A percentile compares a stretch with the other conserved stretches of the same genome.
Evolutionary conservation across 2,797 vertebrate genomes (phyloP).

Genomic region (Alosa sapidissima): DNA sequence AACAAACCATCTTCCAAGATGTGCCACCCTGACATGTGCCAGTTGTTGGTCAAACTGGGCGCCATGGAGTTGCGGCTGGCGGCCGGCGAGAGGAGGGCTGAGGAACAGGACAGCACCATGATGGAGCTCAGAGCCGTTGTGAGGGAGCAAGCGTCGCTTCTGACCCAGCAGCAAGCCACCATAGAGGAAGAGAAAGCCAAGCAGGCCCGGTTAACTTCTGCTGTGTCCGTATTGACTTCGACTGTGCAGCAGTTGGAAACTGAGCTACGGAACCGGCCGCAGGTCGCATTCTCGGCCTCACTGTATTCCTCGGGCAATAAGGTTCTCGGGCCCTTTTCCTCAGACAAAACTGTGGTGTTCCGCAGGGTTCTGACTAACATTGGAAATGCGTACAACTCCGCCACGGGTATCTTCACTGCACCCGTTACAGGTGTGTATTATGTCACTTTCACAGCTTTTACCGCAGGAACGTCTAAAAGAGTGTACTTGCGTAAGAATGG

Average conservation of each 20-base stretch:
- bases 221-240: not conserved
- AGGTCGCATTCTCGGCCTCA: not conserved
- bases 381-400: not conserved
- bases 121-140: not conserved
- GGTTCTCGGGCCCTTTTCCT: not conserved
- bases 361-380: not conserved
- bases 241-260: not conserved
- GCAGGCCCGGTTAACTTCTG: not conserved
- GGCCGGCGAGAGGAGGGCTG: not conserved
- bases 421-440: not conserved
- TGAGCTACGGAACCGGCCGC: not conserved
- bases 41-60: not conserved
- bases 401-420: not conserved
- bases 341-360: not conserved
- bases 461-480: not conserved
- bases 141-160: not conserved
- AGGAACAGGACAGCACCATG: not conserved
- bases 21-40: not conserved
- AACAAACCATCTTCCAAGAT: not conserved
- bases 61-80: not conserved
- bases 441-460: not conserved
- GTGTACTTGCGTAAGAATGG: not conserved
- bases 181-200: not conserved
- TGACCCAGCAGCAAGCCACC: not conserved
- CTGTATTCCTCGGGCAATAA: not conserved